Evolutionary conservation across 2,888 invertebrate genomes (phyloP).

Genomic region (Caenorhabditis sp.): DNA sequence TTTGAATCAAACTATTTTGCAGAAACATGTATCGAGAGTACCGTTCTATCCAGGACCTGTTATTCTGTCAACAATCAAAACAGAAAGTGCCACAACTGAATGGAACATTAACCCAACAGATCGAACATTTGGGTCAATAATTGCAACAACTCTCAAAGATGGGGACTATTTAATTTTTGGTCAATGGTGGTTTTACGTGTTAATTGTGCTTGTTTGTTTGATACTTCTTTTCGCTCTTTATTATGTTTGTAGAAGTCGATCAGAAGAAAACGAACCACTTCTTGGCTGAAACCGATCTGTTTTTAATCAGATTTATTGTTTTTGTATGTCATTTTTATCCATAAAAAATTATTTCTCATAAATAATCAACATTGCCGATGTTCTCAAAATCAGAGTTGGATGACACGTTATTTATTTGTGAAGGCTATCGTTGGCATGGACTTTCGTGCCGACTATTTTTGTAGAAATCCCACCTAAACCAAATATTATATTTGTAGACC

Average conservation of each 20-base stretch:
- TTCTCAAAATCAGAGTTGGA: too few relatives aligned
- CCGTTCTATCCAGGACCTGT: background rate
- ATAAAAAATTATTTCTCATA: too few relatives aligned
- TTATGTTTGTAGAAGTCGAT: background rate
- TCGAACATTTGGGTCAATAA: background rate
- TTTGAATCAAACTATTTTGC: background rate
- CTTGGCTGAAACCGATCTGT: background rate
- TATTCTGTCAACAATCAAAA: background rate
- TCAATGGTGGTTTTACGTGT: slow-evolving; percentile 28
- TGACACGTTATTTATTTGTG: too few relatives aligned
- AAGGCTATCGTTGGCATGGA: too few relatives aligned
- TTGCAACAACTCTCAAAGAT: background rate
- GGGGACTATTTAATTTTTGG: background rate
- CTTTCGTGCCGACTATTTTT: too few relatives aligned
- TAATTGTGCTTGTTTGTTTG: slow-evolving; percentile 2
- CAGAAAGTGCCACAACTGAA: slow-evolving; percentile 5
- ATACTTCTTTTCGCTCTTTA: background rate
- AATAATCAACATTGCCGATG: too few relatives aligned
- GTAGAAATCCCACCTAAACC: too few relatives aligned
- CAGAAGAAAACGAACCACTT: slow-evolving; percentile 4
- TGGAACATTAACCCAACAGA: background rate
- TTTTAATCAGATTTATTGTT: too few relatives aligned
- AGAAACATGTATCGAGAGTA: background rate
- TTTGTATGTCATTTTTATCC: too few relatives aligned
- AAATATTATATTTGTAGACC: too few relatives aligned